Conservation (phyloP, 2,113 vertebrate species). For the Mirounga angustirostris region DNA sequence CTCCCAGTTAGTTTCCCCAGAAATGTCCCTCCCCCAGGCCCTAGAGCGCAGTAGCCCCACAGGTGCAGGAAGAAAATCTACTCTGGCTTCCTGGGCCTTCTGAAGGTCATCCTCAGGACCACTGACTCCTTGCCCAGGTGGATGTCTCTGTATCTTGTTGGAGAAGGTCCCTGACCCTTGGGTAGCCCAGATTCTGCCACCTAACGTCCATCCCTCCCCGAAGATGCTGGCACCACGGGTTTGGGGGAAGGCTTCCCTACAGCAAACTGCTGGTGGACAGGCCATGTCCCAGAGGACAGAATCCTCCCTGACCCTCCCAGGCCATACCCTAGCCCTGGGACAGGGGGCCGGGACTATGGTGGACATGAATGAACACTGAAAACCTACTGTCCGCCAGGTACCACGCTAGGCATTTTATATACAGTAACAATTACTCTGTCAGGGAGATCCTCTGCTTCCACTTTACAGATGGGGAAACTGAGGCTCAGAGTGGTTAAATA, state of each 20-base stretch:
- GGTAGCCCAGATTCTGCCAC: neutral
- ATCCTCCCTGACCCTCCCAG: neutral
- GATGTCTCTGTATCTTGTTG: neutral
- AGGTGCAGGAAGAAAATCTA: neutral
- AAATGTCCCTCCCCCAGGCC: neutral
- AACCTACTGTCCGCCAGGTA: accelerated
- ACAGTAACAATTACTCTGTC: accelerated
- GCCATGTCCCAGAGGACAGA: neutral
- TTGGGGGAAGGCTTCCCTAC: too few relatives aligned
- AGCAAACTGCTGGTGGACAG: neutral
- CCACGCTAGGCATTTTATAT: accelerated
- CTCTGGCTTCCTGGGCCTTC: too few relatives aligned
- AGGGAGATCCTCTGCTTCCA: accelerated
- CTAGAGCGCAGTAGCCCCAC: neutral
- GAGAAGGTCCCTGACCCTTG: too few relatives aligned
- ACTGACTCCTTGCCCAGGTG: too few relatives aligned
- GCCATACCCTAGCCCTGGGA: neutral
- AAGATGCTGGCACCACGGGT: accelerated
- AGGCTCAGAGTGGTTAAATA: neutral
- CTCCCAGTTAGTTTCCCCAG: neutral
- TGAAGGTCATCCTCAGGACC: too few relatives aligned
- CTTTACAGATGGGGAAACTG: neutral
- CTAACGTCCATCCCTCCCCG: neutral
- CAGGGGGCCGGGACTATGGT: accelerated
- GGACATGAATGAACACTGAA: neutral